Base-by-base conservation (phyloP, 2,797 vertebrate genomes). In the Miichthys miiuy region DNA sequence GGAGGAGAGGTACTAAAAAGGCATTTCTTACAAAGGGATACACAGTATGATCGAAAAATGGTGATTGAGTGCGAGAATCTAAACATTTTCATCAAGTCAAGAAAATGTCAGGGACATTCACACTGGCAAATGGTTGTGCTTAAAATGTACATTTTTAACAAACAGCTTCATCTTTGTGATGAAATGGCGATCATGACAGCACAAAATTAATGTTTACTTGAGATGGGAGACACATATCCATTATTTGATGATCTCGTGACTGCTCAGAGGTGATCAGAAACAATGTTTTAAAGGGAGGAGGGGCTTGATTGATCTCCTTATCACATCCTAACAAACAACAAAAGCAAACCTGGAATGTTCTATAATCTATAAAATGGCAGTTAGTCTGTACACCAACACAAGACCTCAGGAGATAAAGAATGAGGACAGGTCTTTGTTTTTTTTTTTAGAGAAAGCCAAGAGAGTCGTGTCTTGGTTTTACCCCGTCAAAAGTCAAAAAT, bases 301-400 rank as follows among this genome's bases (percentile, higher is more conserved):
- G 66, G 76, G 75, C 80, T 85, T 51, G 80, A 77, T 63, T 69
- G 71, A 85, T 83, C 87, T 89, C 78, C 46, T 72, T 57, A 41
- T 78, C 68, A 76, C 75, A 78, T 78, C 75, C 76, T 61, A 78
- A 89, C 34, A 77, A 61, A 83, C 50, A 90, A 88, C 87, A 64
- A 80, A 93, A 90, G 58, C 64, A 89, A 93, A 94, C 74, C 91
- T 81, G 92, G 93, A 95, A 94, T 95, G 93, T 94, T 81, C 85
- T 92, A 90, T 84, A 52, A 89, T 85, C 93, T 94, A 94, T 78
- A 91, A 91, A 93, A 93, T 92, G 95, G 95, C 95, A 95, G 95
- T 94, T 86, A 90, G 82, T 91, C 75, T 77, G 79, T 84, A 89
- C 79, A 89, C 67, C 63, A 85, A 91, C 85, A 90, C 80, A 75